Conservation (phyloP, 2,888 invertebrate species). For the Ametastegia equiseti region DNA sequence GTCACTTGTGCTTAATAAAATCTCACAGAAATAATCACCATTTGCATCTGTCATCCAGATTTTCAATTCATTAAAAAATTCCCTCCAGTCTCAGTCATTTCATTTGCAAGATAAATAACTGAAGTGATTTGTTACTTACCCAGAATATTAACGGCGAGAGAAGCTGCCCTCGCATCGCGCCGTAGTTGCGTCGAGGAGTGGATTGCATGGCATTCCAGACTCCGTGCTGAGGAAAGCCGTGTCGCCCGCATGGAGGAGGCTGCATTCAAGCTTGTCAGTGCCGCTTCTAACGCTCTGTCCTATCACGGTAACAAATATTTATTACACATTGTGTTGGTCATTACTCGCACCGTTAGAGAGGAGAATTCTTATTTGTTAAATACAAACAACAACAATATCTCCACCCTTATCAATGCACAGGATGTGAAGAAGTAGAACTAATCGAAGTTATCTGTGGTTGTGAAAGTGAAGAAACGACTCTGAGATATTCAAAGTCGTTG, state of each 20-base stretch:
- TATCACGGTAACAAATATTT: conserved; percentile 66
- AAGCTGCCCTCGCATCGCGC: conserved; percentile 71
- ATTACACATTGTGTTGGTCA: conserved; percentile 3
- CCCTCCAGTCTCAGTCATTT: no score
- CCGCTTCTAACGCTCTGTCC: conserved; percentile 70
- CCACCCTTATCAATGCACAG: no score
- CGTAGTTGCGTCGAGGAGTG: conserved; percentile 73
- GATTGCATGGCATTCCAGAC: conserved; percentile 74
- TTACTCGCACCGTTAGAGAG: not conserved
- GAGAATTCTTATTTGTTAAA: not conserved
- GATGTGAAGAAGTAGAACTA: not conserved
- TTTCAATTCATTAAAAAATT: not conserved
- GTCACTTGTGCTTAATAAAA: not conserved
- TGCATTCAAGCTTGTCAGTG: conserved; percentile 71
- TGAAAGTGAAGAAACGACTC: not conserved
- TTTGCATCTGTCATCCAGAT: not conserved
- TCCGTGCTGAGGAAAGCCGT: conserved; percentile 72
- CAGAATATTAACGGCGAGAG: conserved; percentile 73
- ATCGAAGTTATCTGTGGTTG: not conserved
- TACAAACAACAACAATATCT: not conserved
- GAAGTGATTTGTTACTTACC: conserved; percentile 7
- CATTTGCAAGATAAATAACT: not conserved
- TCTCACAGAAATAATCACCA: no score
- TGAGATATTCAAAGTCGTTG: not conserved
- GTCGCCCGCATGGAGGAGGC: conserved; percentile 74